Conservation (phyloP, 2,888 invertebrate genomes). For the Copidosoma aretas region DNA sequence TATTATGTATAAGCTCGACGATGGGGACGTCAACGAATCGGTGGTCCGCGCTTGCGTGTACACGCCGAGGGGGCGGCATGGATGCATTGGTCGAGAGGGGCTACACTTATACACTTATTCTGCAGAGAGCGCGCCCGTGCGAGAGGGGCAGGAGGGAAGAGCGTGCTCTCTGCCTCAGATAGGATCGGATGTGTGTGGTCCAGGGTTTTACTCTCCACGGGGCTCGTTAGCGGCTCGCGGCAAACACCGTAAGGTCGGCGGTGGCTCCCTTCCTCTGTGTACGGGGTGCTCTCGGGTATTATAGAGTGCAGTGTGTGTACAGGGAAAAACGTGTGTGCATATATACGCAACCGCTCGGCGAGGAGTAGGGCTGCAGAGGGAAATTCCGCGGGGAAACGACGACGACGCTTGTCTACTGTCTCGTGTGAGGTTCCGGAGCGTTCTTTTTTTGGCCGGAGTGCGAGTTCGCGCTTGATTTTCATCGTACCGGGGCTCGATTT, state of each 20-base stretch:
- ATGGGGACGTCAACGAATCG: slow-evolving; percentile 32
- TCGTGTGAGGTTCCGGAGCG: too few species aligned
- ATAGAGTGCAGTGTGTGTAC: neutral
- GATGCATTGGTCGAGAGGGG: too few species aligned
- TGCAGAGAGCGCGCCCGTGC: neutral
- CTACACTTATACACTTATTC: too few species aligned
- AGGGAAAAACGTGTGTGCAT: neutral
- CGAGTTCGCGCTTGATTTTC: too few species aligned
- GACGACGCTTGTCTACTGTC: too few species aligned
- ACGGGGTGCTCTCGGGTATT: neutral
- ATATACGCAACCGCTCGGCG: too few species aligned
- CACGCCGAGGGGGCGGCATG: slow-evolving; percentile 13
- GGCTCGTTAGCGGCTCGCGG: slow-evolving; percentile 63
- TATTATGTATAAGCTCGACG: neutral
- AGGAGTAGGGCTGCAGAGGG: too few species aligned
- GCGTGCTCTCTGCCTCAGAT: slow-evolving; percentile 47
- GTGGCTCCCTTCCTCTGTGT: slow-evolving; percentile 11
- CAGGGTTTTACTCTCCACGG: slow-evolving; percentile 61
- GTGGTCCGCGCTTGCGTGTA: neutral
- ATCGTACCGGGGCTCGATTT: too few species aligned
- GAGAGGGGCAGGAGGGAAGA: neutral
- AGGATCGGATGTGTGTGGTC: slow-evolving; percentile 63
- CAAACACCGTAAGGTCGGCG: slow-evolving; percentile 53
- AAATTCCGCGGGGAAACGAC: too few species aligned
- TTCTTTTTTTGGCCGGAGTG: too few species aligned